Conservation (phyloP, 2,888 invertebrate species). For the Neoascia interrupta region DNA sequence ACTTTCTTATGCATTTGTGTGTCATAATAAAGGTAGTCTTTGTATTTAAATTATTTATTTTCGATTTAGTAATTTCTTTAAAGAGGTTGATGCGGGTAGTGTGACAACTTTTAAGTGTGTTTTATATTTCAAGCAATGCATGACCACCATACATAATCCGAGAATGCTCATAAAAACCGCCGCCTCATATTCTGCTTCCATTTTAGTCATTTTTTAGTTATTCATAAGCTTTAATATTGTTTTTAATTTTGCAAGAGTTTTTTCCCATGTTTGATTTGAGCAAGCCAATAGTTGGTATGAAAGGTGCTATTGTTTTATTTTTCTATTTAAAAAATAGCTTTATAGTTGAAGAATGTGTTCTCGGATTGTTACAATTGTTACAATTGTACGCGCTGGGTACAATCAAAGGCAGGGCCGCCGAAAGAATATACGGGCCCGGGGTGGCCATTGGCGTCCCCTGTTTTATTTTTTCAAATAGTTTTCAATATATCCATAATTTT, state of each 20-base stretch:
- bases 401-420: too few species aligned
- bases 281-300: too few species aligned
- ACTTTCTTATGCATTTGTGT: constrained; percentile 17
- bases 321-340: too few species aligned
- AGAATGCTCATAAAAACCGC: background rate
- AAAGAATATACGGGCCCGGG: too few species aligned
- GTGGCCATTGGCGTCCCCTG: too few species aligned
- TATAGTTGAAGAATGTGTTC: too few species aligned
- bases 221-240: too few species aligned
- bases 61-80: background rate
- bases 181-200: background rate
- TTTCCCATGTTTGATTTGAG: background rate
- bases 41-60: background rate
- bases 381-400: too few species aligned
- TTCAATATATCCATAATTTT: too few species aligned
- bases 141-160: background rate
- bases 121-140: background rate
- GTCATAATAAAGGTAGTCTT: background rate
- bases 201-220: background rate
- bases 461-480: too few species aligned
- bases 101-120: background rate
- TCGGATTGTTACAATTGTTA: too few species aligned
- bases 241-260: background rate
- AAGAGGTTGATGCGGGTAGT: background rate
- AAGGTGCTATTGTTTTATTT: background rate